phyloP scores from a whole-genome alignment of 64 coral and sea anemone genomes.

The Pocillopora verrucosa region DNA sequence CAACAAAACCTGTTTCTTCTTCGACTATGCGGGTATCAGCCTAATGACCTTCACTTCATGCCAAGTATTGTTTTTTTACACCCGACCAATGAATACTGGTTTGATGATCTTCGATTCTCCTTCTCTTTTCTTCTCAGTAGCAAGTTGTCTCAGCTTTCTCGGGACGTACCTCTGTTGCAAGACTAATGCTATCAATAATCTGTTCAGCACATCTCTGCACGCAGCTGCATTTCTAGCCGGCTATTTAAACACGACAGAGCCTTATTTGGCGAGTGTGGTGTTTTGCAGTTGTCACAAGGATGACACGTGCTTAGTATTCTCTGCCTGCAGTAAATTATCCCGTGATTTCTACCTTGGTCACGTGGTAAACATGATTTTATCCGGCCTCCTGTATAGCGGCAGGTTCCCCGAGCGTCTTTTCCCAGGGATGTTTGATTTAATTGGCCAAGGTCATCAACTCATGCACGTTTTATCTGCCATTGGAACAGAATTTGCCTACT shows the following conservation, averaged over 20 bases:
- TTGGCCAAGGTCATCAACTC: slow-evolving; percentile 63
- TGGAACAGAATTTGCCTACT: slow-evolving; percentile 30
- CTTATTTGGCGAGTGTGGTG: slow-evolving; percentile 31
- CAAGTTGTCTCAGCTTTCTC: slow-evolving; percentile 27
- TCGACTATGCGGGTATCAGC: slow-evolving; percentile 55
- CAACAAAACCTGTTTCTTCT: slow-evolving; percentile 47
- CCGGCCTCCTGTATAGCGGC: slow-evolving; percentile 28
- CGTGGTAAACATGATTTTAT: slow-evolving; percentile 1
- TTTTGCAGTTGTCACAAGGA: background rate
- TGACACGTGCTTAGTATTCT: background rate
- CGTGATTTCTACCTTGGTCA: slow-evolving; percentile 5
- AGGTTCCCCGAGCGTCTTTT: slow-evolving; percentile 36
- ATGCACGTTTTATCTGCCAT: slow-evolving; percentile 32
- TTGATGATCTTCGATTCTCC: slow-evolving; percentile 1
- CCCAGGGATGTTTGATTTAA: slow-evolving; percentile 51
- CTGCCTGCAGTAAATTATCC: slow-evolving; percentile 18
- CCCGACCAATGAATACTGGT: slow-evolving; percentile 34
- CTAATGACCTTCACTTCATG: slow-evolving; percentile 38
- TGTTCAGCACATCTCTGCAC: slow-evolving; percentile 31
- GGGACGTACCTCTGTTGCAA: slow-evolving; percentile 58
- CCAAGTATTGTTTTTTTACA: slow-evolving; percentile 47
- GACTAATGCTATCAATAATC: slow-evolving; percentile 15
- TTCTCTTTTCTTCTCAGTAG: slow-evolving; percentile 38
- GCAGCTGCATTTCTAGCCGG: background rate
- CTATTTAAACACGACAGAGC: slow-evolving; percentile 9